A percentile compares a stretch with the other conserved stretches of the same genome.
phyloP scores from a whole-genome alignment of 2,888 invertebrate species.

The Lottia scabra region DNA sequence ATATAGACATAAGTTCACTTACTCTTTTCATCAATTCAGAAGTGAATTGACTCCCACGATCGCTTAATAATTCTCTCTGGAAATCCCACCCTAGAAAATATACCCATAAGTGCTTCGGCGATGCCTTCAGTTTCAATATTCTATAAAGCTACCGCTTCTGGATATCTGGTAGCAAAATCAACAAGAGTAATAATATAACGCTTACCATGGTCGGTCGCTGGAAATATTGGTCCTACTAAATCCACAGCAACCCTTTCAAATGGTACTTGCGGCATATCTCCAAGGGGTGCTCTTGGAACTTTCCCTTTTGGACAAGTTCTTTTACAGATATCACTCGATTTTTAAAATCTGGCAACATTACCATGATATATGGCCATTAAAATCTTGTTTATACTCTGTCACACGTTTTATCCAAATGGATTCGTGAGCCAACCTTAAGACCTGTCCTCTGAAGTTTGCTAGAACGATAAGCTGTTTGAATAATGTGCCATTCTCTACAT shows the following conservation, averaged over 20 bases:
- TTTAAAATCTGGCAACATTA: conserved; percentile 15
- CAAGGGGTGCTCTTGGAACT: conserved; percentile 17
- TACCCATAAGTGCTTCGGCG: conserved; percentile 32
- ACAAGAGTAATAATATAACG: conserved; percentile 32
- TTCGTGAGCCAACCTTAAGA: conserved; percentile 17
- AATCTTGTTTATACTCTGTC: background rate
- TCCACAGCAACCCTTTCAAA: conserved; percentile 32
- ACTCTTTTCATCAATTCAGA: no score
- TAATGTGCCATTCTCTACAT: no score
- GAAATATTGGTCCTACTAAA: conserved; percentile 31
- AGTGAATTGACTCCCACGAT: no score
- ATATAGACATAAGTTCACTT: no score
- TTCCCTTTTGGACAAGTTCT: background rate
- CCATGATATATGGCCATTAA: conserved; percentile 15
- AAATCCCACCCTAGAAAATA: conserved; percentile 29
- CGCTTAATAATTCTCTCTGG: conserved; percentile 35
- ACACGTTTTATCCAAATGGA: conserved; percentile 7
- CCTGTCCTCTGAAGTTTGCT: background rate
- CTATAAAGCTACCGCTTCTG: conserved; percentile 25
- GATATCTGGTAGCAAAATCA: conserved; percentile 40
- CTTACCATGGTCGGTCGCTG: conserved; percentile 25
- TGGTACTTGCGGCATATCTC: conserved; percentile 30
- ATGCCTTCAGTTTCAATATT: conserved; percentile 26
- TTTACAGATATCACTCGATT: conserved; percentile 24
- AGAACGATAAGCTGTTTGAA: no score